Percentiles rank a stretch among this genome's conserved stretches.
Evolutionary conservation across 1,140 invertebrate species (phyloP).

Genomic region (Pogonomyrmex barbatus): DNA sequence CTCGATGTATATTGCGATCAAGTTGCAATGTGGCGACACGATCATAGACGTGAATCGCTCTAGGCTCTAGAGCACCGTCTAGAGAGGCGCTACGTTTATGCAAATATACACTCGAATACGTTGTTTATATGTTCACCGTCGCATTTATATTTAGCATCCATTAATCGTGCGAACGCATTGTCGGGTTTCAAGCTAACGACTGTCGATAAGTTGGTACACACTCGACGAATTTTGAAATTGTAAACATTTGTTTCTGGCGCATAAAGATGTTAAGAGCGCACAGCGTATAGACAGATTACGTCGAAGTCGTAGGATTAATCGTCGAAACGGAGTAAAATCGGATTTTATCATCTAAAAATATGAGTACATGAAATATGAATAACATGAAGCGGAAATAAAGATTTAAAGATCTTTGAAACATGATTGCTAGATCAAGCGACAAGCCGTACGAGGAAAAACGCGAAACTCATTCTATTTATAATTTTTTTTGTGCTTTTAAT

Average conservation of each 20-base stretch:
- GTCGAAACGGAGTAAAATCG: not conserved
- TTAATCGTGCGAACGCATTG: constrained; percentile 52
- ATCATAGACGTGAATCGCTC: not conserved
- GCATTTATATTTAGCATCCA: constrained; percentile 56
- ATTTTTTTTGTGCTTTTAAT: not conserved
- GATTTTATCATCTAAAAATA: not conserved
- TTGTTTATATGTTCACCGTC: constrained; percentile 33
- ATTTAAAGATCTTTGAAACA: not conserved
- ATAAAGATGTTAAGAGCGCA: not conserved
- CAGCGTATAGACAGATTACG: not conserved
- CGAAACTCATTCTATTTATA: not conserved
- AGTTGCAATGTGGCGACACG: constrained; percentile 46
- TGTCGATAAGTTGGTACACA: constrained; percentile 19
- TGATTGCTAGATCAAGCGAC: not conserved
- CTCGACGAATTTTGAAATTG: constrained; percentile 15
- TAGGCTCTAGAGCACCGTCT: constrained; percentile 27
- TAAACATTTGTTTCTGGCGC: constrained; percentile 44
- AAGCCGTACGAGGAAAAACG: not conserved
- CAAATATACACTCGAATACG: constrained; percentile 55
- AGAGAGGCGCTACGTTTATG: constrained; percentile 46
- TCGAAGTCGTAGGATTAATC: not conserved
- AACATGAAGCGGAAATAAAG: not conserved
- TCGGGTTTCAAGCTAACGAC: constrained; percentile 25
- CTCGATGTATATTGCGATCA: constrained; percentile 25
- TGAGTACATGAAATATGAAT: too few species aligned